These are phyloP conservation scores for Clinocottus analis DNA, from an alignment of 2,113 vertebrate species.

Conservation along the genomic window DNA sequence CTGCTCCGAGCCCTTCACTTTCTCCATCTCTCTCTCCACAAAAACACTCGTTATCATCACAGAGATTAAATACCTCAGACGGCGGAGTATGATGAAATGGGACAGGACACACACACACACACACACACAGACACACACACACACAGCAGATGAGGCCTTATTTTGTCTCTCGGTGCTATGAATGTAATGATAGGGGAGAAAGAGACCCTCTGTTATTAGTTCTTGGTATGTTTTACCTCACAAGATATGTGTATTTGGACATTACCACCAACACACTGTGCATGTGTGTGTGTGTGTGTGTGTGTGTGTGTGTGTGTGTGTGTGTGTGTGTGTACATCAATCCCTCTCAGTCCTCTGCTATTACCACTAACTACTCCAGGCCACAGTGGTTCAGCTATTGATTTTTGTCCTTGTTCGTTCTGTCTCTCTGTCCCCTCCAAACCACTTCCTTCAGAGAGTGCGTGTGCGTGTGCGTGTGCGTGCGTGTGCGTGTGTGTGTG, in stretches of 20 bases:
- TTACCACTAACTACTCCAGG: conserved; percentile 64
- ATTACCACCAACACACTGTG: conserved; percentile 11
- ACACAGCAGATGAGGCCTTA: neutral
- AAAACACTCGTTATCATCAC: conserved; percentile 35
- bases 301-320: neutral
- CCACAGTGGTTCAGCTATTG: conserved; percentile 67
- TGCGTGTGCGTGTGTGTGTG: neutral
- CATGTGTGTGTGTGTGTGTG: conserved; percentile 5
- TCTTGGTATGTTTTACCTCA: conserved; percentile 10
- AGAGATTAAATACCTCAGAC: neutral
- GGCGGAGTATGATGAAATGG: neutral
- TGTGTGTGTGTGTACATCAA: conserved; percentile 7
- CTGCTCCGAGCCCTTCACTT: neutral
- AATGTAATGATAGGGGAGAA: conserved; percentile 28
- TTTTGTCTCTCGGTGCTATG: conserved; percentile 20
- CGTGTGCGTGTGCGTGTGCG: neutral
- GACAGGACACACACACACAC: neutral
- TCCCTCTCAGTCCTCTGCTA: conserved; percentile 36
- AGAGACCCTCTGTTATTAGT: conserved; percentile 29
- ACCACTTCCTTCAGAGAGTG: conserved; percentile 30
- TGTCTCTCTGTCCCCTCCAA: conserved; percentile 38
- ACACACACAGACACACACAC: conserved; percentile 15
- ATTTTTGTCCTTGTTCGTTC: conserved; percentile 60
- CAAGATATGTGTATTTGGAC: conserved; percentile 36
- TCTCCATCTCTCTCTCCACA: neutral